Conservation (phyloP, 2,113 vertebrate genomes). For the Equus przewalskii region DNA sequence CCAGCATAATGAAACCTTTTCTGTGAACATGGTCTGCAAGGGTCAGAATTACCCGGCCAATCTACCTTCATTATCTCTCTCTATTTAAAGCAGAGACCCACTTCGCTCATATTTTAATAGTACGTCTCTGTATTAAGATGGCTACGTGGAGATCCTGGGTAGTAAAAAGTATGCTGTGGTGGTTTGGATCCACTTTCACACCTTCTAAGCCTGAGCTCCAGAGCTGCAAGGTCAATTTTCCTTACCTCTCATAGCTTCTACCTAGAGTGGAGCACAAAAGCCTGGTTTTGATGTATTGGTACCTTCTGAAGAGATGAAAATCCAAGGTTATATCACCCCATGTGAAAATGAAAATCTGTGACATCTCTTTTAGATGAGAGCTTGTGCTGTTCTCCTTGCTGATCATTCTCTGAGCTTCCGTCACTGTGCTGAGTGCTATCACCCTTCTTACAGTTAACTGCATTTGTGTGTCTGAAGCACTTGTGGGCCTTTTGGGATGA, state of each 20-base stretch:
- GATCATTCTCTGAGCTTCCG: background rate
- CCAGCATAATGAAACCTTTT: conserved; percentile 12
- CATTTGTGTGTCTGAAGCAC: conserved; percentile 60
- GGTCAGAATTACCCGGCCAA: conserved; percentile 46
- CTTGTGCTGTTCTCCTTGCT: background rate
- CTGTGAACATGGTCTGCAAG: background rate
- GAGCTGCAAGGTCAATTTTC: conserved; percentile 52
- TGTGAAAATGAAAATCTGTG: conserved; percentile 38
- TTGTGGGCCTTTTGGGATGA: conserved; percentile 54
- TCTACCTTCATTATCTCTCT: conserved; percentile 47
- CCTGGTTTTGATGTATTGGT: conserved; percentile 42
- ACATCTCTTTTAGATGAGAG: conserved; percentile 1
- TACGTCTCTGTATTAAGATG: background rate
- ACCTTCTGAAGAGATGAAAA: conserved; percentile 60
- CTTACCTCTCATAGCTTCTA: conserved; percentile 4
- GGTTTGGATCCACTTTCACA: conserved; percentile 32
- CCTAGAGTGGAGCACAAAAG: background rate
- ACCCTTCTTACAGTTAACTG: conserved; percentile 40
- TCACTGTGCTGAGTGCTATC: background rate
- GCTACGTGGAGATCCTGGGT: background rate
- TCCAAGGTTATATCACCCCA: conserved; percentile 18
- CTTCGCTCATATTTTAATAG: conserved; percentile 58
- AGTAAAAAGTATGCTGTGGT: background rate
- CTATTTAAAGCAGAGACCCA: conserved; percentile 61
- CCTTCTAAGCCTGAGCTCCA: background rate